Base-by-base conservation (phyloP, 2,797 vertebrate genomes). In the Cacajao melanocephalus region DNA sequence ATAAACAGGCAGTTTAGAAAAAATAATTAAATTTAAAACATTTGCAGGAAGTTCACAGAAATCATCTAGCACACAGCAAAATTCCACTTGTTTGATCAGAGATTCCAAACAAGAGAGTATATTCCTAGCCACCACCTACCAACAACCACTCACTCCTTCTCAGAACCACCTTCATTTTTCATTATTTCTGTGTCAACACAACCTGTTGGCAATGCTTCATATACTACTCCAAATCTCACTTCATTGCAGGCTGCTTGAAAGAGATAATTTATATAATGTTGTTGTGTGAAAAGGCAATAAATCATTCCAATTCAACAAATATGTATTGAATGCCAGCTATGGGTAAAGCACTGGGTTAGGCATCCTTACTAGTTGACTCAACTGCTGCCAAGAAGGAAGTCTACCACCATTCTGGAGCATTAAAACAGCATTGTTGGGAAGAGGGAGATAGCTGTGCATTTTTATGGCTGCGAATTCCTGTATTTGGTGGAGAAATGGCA, bases 401-500 rank as follows among this genome's bases (percentile, higher is more conserved):
- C 14, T 76, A 28, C 61, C 70, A 90, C 26, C 57, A 26, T 96
- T 67, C 81, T 70, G 33, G 50, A 22, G 36, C 72, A 96, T 64
- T 72, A 88, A 92, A 82, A 20, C 67, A 94, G 57, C 15, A 30
- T 39, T 61, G 28, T 17, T 88, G 78, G 84, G 83, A 33, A 96
- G 19, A 92, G 46, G 41, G 28, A 94, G 44, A 39, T 75, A 44
- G 28, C 44, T 95, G 44, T 90, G 67, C 61, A 76, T 93, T 95
- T 88, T 88, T 92, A 61, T 87, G 76, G 87, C 46, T 28, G 39
- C 96, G 61, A 97, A 97, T 98, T 79, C 97, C 79, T 97, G 92
- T 10, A 48, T 73, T 97, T 55, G 36, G 96, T 97, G 95, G 70
- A 97, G 97, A 98, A 96, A 24, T 98, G 96, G 98, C 95, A 97